Conservation (phyloP, 2,888 invertebrate genomes). For the Lysandra bellargus region DNA sequence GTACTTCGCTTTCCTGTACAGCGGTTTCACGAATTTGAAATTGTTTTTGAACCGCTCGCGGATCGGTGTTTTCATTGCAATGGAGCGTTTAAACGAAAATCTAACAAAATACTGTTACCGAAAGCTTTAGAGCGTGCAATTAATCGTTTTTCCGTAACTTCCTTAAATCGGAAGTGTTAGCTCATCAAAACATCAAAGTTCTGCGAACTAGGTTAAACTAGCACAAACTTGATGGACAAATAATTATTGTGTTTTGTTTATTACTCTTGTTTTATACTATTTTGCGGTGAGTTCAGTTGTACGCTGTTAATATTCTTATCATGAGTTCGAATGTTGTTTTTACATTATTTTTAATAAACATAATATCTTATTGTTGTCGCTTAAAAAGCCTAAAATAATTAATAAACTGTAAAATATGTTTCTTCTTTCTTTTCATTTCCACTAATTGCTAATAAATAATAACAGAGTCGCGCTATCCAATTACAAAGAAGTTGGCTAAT, state of each 20-base stretch:
- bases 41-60: constrained; percentile 59
- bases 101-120: constrained; percentile 48
- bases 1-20: constrained; percentile 58
- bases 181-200: constrained; percentile 49
- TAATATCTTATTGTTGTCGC: too few species aligned
- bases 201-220: constrained; percentile 38
- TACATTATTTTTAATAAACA: not conserved
- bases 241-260: constrained; percentile 25
- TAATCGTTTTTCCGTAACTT: constrained; percentile 45
- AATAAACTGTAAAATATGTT: not conserved
- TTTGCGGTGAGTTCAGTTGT: not conserved
- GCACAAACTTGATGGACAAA: constrained; percentile 24
- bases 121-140: constrained; percentile 50
- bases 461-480: not conserved
- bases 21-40: constrained; percentile 60
- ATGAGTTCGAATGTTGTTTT: not conserved
- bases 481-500: constrained; percentile 11
- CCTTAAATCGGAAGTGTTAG: constrained; percentile 51
- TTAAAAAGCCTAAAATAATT: not conserved
- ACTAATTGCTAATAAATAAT: not conserved
- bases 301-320: not conserved
- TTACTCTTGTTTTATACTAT: not conserved
- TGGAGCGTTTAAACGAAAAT: constrained; percentile 44
- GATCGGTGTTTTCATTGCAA: constrained; percentile 43
- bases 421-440: not conserved